Conservation (phyloP, 2,888 invertebrate genomes). For the Eristalis intricaria region DNA sequence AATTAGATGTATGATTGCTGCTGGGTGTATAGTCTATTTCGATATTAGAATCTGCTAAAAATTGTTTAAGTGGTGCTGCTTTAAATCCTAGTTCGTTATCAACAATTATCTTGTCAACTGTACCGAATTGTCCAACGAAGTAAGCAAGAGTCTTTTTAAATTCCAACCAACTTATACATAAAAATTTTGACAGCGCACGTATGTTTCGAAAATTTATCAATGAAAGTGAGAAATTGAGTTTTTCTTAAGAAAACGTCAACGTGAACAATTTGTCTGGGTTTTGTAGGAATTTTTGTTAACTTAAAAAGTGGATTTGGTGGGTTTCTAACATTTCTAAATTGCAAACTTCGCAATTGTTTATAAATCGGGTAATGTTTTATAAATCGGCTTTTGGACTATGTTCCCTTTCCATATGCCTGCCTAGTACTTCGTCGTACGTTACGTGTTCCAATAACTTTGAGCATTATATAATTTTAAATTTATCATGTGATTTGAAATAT, state of each 20-base stretch:
- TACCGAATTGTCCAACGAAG: conserved; percentile 31
- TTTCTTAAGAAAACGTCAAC: conserved; percentile 42
- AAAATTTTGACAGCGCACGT: conserved; percentile 21
- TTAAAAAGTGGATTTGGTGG: conserved; percentile 1
- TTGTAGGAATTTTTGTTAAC: conserved; percentile 15
- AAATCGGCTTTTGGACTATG: background rate
- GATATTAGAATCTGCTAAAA: conserved; percentile 55
- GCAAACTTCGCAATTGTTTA: conserved; percentile 8
- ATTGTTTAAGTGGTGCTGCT: conserved; percentile 60
- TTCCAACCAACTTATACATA: conserved; percentile 31
- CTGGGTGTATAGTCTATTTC: conserved; percentile 65
- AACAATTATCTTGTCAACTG: conserved; percentile 58
- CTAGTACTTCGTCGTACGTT: too few relatives aligned
- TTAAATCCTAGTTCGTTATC: conserved; percentile 71
- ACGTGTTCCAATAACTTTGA: background rate
- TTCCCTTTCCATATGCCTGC: too few relatives aligned
- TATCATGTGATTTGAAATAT: background rate
- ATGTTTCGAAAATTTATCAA: conserved; percentile 39
- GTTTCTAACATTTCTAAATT: conserved; percentile 4
- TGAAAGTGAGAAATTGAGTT: conserved; percentile 31
- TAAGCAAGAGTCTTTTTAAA: conserved; percentile 24
- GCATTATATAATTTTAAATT: background rate
- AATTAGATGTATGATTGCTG: conserved; percentile 66
- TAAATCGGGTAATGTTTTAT: background rate
- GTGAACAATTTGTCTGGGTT: conserved; percentile 35